Conservation (phyloP, 64 coral and sea anemone genomes). For the Pocillopora verrucosa region DNA sequence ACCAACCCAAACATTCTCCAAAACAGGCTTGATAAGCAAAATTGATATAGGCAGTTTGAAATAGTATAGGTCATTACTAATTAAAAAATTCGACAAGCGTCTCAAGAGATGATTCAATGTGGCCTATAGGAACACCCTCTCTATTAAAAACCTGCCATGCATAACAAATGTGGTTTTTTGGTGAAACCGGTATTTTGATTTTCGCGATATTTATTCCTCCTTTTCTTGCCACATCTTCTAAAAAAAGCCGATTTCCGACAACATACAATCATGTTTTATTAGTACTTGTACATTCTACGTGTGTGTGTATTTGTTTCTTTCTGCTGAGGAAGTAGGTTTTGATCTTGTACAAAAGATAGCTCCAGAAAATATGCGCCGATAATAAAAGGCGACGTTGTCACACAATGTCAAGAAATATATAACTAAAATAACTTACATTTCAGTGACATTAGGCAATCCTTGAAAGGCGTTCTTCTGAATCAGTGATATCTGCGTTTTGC, state of each 20-base stretch:
- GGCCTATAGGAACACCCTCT: neutral
- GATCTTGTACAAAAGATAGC: neutral
- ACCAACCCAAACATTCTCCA: neutral
- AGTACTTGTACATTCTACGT: neutral
- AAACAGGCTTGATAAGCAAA: neutral
- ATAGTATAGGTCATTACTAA: neutral
- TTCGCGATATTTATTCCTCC: neutral
- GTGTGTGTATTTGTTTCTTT: conserved; percentile 2
- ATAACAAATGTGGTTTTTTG: neutral
- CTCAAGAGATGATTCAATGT: neutral
- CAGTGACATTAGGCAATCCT: conserved; percentile 20
- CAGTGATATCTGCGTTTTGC: neutral
- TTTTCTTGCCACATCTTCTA: neutral
- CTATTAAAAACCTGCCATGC: neutral
- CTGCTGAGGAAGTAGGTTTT: conserved; percentile 2
- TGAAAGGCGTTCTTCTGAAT: conserved; percentile 31
- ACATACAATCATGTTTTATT: conserved; percentile 16
- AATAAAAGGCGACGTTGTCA: neutral
- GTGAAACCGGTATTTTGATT: neutral
- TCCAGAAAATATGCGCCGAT: neutral
- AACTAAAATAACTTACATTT: conserved; percentile 9
- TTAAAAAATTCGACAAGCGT: neutral
- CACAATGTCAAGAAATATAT: neutral
- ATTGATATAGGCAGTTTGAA: neutral
- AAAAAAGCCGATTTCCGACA: conserved; percentile 8